Evolutionary conservation across 2,888 invertebrate species (phyloP).

Genomic region (Coelopa pilipes): DNA sequence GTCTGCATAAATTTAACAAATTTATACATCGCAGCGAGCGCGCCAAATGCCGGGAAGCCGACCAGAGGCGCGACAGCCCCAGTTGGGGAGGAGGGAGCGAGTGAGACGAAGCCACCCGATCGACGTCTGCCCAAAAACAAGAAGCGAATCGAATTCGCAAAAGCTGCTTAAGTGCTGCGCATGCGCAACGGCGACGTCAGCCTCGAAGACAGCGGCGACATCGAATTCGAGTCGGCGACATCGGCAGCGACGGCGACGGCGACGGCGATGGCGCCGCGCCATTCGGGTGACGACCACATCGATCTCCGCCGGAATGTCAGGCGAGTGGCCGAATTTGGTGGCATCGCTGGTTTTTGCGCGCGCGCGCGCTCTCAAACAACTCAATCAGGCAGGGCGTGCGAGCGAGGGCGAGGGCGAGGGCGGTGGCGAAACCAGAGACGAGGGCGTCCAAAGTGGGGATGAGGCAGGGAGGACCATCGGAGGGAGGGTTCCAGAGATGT

Average conservation of each 20-base stretch:
- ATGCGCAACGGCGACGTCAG: constrained; percentile 19
- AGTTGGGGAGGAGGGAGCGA: too few species aligned
- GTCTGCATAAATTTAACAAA: constrained; percentile 44
- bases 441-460: too few species aligned
- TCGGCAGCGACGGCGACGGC: too few species aligned
- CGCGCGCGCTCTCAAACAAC: constrained; percentile 41
- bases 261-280: too few species aligned
- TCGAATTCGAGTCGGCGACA: constrained; percentile 1
- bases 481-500: constrained; percentile 1
- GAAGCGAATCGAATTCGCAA: not conserved
- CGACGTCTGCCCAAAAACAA: constrained; percentile 23
- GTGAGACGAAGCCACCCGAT: not conserved
- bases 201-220: constrained; percentile 2
- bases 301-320: not conserved
- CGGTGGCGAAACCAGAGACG: too few species aligned
- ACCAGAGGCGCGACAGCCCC: too few species aligned
- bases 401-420: too few species aligned
- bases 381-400: constrained; percentile 25
- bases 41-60: too few species aligned
- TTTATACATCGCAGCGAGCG: constrained; percentile 40
- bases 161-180: constrained; percentile 27
- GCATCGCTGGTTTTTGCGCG: constrained; percentile 33
- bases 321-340: constrained; percentile 30
- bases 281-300: constrained; percentile 4
- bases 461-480: not conserved